Percentiles rank a stretch among this genome's conserved stretches.
Evolutionary conservation across 2,797 vertebrate species (phyloP).

Genomic region (Uromys caudimaculatus): DNA sequence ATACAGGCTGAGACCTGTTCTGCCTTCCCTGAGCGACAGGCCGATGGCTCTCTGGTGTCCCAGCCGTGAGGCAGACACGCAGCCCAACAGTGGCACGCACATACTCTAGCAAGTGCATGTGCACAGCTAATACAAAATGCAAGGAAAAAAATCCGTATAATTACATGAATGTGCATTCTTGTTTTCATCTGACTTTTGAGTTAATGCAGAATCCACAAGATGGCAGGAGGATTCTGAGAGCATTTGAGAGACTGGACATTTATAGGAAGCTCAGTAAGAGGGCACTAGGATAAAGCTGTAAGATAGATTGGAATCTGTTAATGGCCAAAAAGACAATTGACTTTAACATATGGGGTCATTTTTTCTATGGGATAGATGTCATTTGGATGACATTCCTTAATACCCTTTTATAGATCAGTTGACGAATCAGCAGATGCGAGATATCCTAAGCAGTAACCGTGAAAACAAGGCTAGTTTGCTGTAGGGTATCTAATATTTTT

Average conservation of each 20-base stretch:
- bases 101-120: background rate
- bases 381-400: slow-evolving; percentile 30
- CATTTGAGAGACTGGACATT: slow-evolving; percentile 24
- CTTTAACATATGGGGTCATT: background rate
- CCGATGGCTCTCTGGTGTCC: no score
- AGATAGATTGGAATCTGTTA: slow-evolving; percentile 39
- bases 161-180: background rate
- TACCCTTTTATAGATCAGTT: background rate
- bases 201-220: background rate
- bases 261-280: slow-evolving; percentile 4
- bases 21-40: background rate
- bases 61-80: background rate
- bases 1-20: background rate
- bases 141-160: background rate
- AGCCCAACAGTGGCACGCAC: background rate
- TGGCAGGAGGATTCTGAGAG: background rate
- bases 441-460: background rate
- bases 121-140: background rate
- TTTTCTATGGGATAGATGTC: background rate
- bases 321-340: slow-evolving; percentile 24
- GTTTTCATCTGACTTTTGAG: background rate
- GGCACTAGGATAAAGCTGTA: background rate
- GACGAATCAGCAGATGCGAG: background rate
- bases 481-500: slow-evolving; percentile 34
- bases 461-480: background rate